Evolutionary conservation across 2,797 vertebrate genomes (phyloP), one percentile per base, ranked within the genome.

Genomic region (Sebastes taczanowskii): DNA sequence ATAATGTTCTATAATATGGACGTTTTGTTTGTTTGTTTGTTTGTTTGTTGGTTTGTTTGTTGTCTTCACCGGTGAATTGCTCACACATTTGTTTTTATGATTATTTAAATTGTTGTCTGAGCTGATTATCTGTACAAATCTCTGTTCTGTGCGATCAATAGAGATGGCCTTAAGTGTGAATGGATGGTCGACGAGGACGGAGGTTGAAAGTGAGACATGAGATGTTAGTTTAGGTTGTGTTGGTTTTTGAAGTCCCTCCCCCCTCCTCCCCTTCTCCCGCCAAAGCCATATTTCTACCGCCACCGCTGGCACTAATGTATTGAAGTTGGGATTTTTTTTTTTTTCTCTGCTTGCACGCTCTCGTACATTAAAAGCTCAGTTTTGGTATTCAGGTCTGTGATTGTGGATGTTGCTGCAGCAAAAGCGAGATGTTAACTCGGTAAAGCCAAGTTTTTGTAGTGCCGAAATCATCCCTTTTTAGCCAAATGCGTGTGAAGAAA

Each of bases 221-320:
- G 62, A 25, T 16, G 71, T 77, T 77, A 30, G 81, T 65, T 69
- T 76, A 62, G 68, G 7, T 65, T 35, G 69, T 49, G 52, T 79
- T 74, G 30, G 9, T 83, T 78, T 58, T 78, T 67, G 38, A 70
- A 61, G n/a, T 4, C 30, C 35, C 10, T 32, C 14, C 14, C 38
- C 38, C 38, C 13, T 3, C 20, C 23, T 42, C 14, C 14, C 35
- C 35, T 13, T 42, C 60, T 18, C 77, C 65, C 14, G 16, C 58
- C 63, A 77, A 93, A 92, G 92, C 91, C 91, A 92, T 93, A 93
- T 88, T 88, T 79, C 74, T 84, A 55, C 78, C 74, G 72, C 70
- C 78, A 16, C 67, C 58, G 35, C 65, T 49, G 71, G 67, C 69
- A 49, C 65, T 64, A 42, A 81, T 72, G 71, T 70, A 61, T 53